Evolutionary conservation across 2,113 vertebrate species (phyloP).

Genomic region (Oceanodroma tethys): DNA sequence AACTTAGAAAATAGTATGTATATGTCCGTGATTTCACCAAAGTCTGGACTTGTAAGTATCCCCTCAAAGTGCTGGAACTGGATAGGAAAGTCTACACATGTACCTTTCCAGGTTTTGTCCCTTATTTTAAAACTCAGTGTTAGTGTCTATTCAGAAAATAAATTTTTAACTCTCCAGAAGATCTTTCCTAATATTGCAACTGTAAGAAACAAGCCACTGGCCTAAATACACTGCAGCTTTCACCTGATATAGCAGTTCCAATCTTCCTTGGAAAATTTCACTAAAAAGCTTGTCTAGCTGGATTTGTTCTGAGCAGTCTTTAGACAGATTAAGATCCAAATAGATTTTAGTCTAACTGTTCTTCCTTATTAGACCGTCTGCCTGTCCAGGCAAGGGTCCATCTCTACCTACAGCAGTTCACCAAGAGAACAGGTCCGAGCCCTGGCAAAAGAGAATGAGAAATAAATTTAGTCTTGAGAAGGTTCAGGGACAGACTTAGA

Average conservation of each 20-base stretch:
- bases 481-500: not conserved
- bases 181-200: not conserved
- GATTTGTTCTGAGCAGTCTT: not conserved
- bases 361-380: not conserved
- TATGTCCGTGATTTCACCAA: not conserved
- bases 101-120: not conserved
- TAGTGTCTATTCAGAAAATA: not conserved
- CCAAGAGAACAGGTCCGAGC: not conserved
- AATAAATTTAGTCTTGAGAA: not conserved
- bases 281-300: not conserved
- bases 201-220: not conserved
- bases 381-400: not conserved
- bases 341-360: not conserved
- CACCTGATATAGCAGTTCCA: not conserved
- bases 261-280: not conserved
- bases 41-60: not conserved
- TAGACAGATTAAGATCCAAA: not conserved
- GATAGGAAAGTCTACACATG: not conserved
- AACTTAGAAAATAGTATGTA: not conserved
- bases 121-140: not conserved
- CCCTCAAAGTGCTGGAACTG: not conserved
- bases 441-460: not conserved
- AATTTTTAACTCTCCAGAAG: not conserved
- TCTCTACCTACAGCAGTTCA: not conserved
- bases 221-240: not conserved